Conservation (phyloP, 2,797 vertebrate genomes). For the Eptatretus atami region DNA sequence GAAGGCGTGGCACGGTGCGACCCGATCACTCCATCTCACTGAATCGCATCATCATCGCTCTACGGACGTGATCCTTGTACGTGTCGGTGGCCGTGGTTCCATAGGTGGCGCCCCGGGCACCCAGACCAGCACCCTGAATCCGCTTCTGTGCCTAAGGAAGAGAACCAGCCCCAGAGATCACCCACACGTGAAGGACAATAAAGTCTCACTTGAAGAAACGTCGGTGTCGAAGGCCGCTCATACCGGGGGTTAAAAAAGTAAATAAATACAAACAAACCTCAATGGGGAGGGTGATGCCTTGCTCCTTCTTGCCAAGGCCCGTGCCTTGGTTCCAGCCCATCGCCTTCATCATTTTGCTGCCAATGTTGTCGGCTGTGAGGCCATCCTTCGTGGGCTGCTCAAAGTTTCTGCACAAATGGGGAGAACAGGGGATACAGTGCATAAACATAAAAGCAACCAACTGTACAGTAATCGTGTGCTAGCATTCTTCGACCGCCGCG, state of each 20-base stretch:
- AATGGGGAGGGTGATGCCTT: constrained; percentile 17
- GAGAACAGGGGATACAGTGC: neutral
- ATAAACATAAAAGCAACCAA: too few relatives aligned
- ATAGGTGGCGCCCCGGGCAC: constrained; percentile 15
- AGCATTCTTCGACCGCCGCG: too few relatives aligned
- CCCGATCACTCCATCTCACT: constrained; percentile 14
- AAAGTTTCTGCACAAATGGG: constrained; percentile 15
- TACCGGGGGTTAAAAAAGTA: too few relatives aligned
- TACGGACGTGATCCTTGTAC: constrained; percentile 16
- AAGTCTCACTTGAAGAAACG: too few relatives aligned
- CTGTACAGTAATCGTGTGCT: too few relatives aligned
- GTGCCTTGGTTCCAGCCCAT: constrained; percentile 20
- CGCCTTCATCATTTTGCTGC: constrained; percentile 17
- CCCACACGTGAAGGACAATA: neutral
- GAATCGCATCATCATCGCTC: constrained; percentile 17
- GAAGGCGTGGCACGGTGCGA: too few relatives aligned
- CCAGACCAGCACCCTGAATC: constrained; percentile 14
- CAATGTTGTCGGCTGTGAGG: constrained; percentile 18
- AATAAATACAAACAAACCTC: constrained; percentile 14
- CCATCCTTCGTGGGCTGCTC: constrained; percentile 15
- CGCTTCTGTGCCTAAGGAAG: constrained; percentile 15
- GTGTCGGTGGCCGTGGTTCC: constrained; percentile 14
- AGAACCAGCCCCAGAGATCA: neutral
- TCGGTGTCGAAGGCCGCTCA: neutral
- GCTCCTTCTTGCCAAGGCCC: constrained; percentile 18